Evolutionary conservation across 2,797 vertebrate species (phyloP).

Genomic region (Cryptoprocta ferox): DNA sequence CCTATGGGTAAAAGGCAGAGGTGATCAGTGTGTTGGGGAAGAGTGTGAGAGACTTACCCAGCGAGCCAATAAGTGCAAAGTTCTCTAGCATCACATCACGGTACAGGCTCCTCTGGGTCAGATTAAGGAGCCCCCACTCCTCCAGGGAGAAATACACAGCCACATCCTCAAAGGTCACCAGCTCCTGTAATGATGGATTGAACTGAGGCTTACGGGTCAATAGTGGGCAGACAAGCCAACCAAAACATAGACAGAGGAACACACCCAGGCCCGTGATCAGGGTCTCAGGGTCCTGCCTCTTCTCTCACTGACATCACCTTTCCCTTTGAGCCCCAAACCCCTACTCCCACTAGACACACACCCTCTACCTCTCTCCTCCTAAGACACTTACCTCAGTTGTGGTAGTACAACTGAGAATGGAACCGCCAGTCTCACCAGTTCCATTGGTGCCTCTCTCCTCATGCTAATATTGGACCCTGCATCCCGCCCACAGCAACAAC

Average conservation of each 20-base stretch:
- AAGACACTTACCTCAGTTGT: not conserved
- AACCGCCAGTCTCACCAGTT: not conserved
- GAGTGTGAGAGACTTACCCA: slow-evolving; percentile 34
- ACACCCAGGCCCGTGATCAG: not conserved
- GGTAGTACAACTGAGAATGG: too few relatives aligned
- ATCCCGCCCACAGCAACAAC: not conserved
- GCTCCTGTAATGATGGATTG: not conserved
- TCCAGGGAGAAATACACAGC: slow-evolving; percentile 54
- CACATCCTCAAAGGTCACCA: slow-evolving; percentile 55
- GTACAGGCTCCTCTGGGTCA: slow-evolving; percentile 60
- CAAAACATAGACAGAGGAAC: not conserved
- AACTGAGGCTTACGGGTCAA: not conserved
- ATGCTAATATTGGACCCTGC: not conserved
- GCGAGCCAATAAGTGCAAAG: not conserved
- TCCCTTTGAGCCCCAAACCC: not conserved
- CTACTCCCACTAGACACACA: accelerated
- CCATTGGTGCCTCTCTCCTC: not conserved
- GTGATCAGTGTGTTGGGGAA: too few relatives aligned
- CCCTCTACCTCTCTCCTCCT: not conserved
- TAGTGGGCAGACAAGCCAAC: not conserved
- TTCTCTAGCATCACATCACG: slow-evolving; percentile 59
- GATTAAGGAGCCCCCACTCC: slow-evolving; percentile 37
- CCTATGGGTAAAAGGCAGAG: not conserved
- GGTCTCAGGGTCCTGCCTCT: not conserved
- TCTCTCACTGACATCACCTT: not conserved